Evolutionary conservation across 2,888 invertebrate species (phyloP), one percentile per base, ranked within the genome.

Genomic region (Colostygia pectinataria): DNA sequence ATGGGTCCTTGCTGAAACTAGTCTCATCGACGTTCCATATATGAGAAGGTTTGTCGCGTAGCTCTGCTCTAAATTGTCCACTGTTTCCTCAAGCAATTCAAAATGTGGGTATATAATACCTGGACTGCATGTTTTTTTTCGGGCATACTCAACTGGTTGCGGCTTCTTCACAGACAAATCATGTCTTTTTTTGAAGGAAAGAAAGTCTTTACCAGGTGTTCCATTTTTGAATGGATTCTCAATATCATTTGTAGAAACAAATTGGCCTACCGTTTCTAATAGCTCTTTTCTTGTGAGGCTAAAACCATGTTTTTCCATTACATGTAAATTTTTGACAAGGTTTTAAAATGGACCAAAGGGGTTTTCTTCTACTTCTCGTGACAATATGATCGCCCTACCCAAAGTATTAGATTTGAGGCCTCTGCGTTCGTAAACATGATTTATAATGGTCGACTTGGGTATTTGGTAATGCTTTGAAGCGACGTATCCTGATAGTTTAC

Each of bases 401-500:
- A 31, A 31, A 13, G 8, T 20, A 10, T 31, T 31, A 6, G 29
- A 23, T 29, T 31, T 4, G 6, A 33, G 18, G 9, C 27, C 25
- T 28, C 14, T 28, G n/a, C 45, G 33, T 18, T 33, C 18, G 7
- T 33, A 33, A 18, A 33, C 33, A 5, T 18, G 48, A 37, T 53
- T 47, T 7, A 53, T 43, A 9, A 47, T 53, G 10, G 53, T 53
- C n/a, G 47, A 9, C 32, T 47, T 53, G 8, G 53, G 53, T 53
- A 53, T 53, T 14, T 33, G 9, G 29, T 47, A 53, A 40, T 43
- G 33, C 36, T 47, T 53, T 23, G 53, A 43, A 9, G 53, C 53
- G 14, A 12, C 36, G 29, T 53, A 47, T 18, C 43, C 39, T 1
- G 43, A 47, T 31, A 53, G 13, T 10, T n/a, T n/a, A n/a, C 46